Conservation (phyloP, 2,797 vertebrate genomes). For the Onychomys arenicola region DNA sequence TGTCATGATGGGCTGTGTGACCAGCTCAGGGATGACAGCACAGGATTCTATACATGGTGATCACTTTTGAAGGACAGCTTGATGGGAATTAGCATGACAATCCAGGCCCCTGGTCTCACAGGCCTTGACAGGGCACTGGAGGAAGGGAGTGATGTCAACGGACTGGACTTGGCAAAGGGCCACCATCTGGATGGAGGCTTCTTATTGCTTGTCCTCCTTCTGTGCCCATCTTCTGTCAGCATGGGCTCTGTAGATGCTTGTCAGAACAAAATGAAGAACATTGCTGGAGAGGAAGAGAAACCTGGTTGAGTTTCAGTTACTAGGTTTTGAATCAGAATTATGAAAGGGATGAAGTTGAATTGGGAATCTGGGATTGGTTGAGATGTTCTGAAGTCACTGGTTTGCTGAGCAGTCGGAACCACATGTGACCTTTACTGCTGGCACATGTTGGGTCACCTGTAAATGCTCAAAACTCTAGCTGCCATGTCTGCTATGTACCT, state of each 20-base stretch:
- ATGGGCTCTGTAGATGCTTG: background rate
- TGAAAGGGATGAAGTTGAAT: background rate
- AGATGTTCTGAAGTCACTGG: background rate
- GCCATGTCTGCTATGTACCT: background rate
- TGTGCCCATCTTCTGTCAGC: background rate
- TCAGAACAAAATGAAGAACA: background rate
- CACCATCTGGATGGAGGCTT: background rate
- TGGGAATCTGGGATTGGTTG: background rate
- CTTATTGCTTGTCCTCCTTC: background rate
- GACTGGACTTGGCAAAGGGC: background rate
- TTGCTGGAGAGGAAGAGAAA: background rate
- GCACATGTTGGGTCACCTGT: background rate
- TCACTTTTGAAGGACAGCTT: background rate
- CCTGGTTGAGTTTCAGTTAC: slow-evolving; percentile 2
- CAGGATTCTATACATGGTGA: background rate
- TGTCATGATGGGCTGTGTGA: background rate
- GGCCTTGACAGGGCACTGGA: accelerated
- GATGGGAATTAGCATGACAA: accelerated
- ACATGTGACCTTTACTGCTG: background rate
- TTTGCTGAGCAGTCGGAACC: background rate
- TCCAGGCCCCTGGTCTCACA: background rate
- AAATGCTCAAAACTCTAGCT: background rate
- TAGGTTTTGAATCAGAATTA: background rate
- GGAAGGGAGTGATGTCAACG: background rate
- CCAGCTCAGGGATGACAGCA: background rate